Conservation (phyloP, 1,140 invertebrate species). For the Drosophila pachea region DNA sequence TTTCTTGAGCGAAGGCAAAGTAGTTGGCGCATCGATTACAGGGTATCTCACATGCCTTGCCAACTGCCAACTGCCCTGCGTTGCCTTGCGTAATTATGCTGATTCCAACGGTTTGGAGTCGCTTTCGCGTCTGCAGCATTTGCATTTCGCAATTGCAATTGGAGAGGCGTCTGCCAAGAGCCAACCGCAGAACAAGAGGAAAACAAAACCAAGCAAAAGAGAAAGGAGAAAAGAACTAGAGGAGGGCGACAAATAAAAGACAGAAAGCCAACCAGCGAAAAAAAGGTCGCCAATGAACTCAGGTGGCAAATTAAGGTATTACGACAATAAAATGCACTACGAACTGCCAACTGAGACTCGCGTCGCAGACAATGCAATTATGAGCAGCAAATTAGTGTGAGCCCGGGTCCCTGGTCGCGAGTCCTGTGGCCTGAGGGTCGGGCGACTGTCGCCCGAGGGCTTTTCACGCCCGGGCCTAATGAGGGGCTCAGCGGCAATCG, state of each 20-base stretch:
- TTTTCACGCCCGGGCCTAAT: slow-evolving; percentile 18
- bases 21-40: neutral
- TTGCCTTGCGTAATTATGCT: slow-evolving; percentile 31
- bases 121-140: slow-evolving; percentile 58
- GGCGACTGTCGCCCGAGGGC: neutral
- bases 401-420: neutral
- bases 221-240: too few species aligned
- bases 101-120: slow-evolving; percentile 49
- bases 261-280: neutral
- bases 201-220: neutral
- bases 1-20: too few species aligned
- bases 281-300: slow-evolving; percentile 56
- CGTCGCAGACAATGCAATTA: slow-evolving; percentile 67
- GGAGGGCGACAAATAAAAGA: too few species aligned
- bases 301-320: slow-evolving; percentile 76
- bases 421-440: neutral
- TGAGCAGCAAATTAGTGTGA: slow-evolving; percentile 58
- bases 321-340: slow-evolving; percentile 56
- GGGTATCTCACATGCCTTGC: neutral
- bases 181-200: slow-evolving; percentile 6
- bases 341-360: neutral
- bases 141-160: slow-evolving; percentile 53
- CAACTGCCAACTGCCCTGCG: neutral
- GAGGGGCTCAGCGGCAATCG: slow-evolving; percentile 21
- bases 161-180: slow-evolving; percentile 32